Evolutionary conservation across 2,888 invertebrate genomes (phyloP), one percentile per base, ranked within the genome.

Genomic region (Sarcophaga subvicina): DNA sequence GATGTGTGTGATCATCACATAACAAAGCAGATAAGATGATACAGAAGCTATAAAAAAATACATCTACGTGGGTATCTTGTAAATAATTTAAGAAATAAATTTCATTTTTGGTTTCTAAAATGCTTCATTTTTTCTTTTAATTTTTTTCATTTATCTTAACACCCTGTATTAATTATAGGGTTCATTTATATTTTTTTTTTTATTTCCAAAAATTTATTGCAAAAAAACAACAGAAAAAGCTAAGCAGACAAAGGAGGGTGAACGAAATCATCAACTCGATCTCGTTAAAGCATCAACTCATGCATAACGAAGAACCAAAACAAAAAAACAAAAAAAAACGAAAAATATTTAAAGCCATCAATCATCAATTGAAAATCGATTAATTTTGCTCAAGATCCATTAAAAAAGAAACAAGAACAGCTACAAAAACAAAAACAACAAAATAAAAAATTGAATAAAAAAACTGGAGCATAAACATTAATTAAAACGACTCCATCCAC

Each of bases 331-430:
- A 49, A 54, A 54, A 54, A 54, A 0, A 45, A 0, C 20, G n/a
- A 66, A 82, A 49, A 20, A 49, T 47, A 17, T 71, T 69, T 12
- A 75, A 64, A 64, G 12, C 25, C 73, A 80, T 80, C 73, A 83
- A 78, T 79, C 62, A 73, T 77, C 63, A 81, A 85, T 85, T 85
- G 72, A 80, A 81, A 85, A 73, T 63, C 80, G 54, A 80, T 85
- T 77, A 63, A 81, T 73, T 81, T 77, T 77, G 20, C 10, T 59
- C 59, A 63, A 45, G 71, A 59, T n/a, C n/a, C 62, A 20, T 62
- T 62, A 20, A 62, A 27, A 70, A 22, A 63, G 37, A 25, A 8
- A 62, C n/a, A 69, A 54, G 10, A 80, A 25, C 54, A 76, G 27
- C n/a, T 62, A 67, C 12, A 79, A 59, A 14, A 60, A 27, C 70